Evolutionary conservation across 2,888 invertebrate genomes (phyloP).

Genomic region (Gnatocerus cornutus): DNA sequence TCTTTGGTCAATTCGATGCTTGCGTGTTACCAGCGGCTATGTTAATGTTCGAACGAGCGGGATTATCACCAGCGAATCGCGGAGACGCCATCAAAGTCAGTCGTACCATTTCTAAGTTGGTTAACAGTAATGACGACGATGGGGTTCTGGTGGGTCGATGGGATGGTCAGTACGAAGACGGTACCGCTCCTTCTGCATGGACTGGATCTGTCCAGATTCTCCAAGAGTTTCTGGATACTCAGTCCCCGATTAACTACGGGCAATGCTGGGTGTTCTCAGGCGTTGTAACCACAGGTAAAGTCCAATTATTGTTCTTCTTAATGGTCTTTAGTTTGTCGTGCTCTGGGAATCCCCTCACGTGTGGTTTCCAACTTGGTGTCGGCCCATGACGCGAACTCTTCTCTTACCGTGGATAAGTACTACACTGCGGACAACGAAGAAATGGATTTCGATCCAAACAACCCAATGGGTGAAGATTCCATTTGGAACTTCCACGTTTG

Average conservation of each 20-base stretch:
- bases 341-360: slow-evolving; percentile 86
- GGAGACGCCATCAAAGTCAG: slow-evolving; percentile 82
- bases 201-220: slow-evolving; percentile 86
- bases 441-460: slow-evolving; percentile 79
- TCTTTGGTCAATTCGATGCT: slow-evolving; percentile 87
- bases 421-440: slow-evolving; percentile 80
- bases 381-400: slow-evolving; percentile 88
- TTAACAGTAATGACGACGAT: slow-evolving; percentile 85
- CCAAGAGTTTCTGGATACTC: slow-evolving; percentile 79
- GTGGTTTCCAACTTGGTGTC: slow-evolving; percentile 89
- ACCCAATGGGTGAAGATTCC: slow-evolving; percentile 81
- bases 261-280: slow-evolving; percentile 94
- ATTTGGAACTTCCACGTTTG: slow-evolving; percentile 94
- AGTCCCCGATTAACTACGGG: slow-evolving; percentile 82
- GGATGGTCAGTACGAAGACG: slow-evolving; percentile 83
- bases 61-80: slow-evolving; percentile 74
- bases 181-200: slow-evolving; percentile 86
- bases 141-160: slow-evolving; percentile 81
- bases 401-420: slow-evolving; percentile 86
- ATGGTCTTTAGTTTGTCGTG: slow-evolving; percentile 78
- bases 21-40: slow-evolving; percentile 81
- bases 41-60: slow-evolving; percentile 81
- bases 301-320: neutral
- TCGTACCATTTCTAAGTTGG: slow-evolving; percentile 82
- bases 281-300: slow-evolving; percentile 82